These are phyloP conservation scores for Chelonia mydas DNA, from an alignment of 2,797 vertebrate genomes.

Conservation along the genomic window DNA sequence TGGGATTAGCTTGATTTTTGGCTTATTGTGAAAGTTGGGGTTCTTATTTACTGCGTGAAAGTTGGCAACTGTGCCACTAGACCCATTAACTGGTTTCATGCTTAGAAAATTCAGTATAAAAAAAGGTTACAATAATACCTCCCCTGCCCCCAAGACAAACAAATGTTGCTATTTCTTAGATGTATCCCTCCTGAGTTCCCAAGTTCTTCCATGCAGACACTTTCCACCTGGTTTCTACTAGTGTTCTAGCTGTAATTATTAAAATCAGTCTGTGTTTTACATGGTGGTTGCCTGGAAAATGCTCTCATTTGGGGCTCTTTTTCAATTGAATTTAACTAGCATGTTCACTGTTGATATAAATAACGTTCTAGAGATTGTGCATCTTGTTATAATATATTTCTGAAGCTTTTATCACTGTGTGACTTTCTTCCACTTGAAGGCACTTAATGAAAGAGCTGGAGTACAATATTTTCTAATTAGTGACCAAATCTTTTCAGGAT, in stretches of 20 bases:
- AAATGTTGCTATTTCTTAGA: neutral
- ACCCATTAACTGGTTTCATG: neutral
- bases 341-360: neutral
- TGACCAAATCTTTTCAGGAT: neutral
- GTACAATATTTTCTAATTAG: constrained; percentile 29
- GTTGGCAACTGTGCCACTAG: neutral
- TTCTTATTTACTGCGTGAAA: too few relatives aligned
- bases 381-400: neutral
- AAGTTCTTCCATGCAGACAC: neutral
- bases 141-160: neutral
- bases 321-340: neutral
- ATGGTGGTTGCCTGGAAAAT: neutral
- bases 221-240: neutral
- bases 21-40: too few relatives aligned
- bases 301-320: fast-evolving
- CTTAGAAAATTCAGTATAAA: neutral
- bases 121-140: neutral
- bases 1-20: too few relatives aligned
- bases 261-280: neutral
- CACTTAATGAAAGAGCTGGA: neutral
- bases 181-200: neutral
- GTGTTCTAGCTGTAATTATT: neutral
- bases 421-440: neutral
- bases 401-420: neutral
- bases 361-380: neutral